Evolutionary conservation across 2,888 invertebrate species (phyloP).

Genomic region (Cantharis rufa): DNA sequence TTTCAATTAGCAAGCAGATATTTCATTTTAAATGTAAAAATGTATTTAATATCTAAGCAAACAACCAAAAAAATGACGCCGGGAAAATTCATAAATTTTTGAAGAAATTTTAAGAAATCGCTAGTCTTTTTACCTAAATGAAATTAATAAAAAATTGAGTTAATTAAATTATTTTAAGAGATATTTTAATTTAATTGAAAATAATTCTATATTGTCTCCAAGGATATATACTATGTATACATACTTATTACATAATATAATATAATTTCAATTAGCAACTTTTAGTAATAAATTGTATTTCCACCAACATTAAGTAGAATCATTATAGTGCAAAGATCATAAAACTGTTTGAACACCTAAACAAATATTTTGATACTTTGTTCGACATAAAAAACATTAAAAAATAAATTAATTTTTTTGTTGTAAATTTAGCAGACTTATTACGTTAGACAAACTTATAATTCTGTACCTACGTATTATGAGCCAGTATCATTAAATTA

Average conservation of each 20-base stretch:
- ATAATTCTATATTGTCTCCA: too few species aligned
- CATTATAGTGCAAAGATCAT: background rate
- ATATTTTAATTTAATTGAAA: too few species aligned
- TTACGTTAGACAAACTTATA: background rate
- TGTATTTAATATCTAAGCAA: background rate
- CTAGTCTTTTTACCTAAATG: too few species aligned
- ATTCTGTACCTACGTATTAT: background rate
- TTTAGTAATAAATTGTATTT: background rate
- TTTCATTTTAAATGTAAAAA: background rate
- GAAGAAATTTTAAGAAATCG: too few species aligned
- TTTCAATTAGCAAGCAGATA: too few species aligned
- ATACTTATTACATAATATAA: background rate
- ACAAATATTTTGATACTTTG: background rate
- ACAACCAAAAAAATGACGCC: background rate
- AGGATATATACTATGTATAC: too few species aligned
- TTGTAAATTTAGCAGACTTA: background rate
- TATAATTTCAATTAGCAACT: background rate
- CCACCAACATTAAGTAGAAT: background rate
- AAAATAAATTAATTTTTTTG: background rate
- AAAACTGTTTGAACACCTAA: background rate
- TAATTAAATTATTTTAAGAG: background rate
- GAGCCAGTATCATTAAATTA: background rate
- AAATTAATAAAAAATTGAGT: background rate
- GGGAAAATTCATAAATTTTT: too few species aligned
- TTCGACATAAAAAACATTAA: background rate